A percentile compares a stretch with the other conserved stretches of the same genome.
These are phyloP conservation scores for Cynopterus sphinx DNA, from an alignment of 2,797 vertebrate genomes.

Conservation along the genomic window DNA sequence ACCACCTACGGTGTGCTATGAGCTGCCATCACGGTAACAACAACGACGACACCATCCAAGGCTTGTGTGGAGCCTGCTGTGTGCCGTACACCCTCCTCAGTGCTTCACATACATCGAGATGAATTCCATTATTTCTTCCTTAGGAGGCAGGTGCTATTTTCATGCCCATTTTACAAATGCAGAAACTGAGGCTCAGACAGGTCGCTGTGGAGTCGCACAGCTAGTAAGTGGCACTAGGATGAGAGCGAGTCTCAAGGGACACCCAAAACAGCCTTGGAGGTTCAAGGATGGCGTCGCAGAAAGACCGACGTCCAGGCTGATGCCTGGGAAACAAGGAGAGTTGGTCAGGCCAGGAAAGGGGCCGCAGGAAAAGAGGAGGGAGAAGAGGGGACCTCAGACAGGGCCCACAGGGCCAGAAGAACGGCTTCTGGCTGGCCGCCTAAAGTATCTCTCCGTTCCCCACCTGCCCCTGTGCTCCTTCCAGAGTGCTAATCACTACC, in stretches of 20 bases:
- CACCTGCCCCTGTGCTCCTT: accelerated
- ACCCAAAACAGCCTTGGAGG: background rate
- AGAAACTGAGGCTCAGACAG: background rate
- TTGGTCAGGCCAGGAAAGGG: background rate
- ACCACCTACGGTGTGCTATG: accelerated
- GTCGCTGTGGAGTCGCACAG: background rate
- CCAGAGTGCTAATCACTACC: background rate
- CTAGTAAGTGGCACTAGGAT: background rate
- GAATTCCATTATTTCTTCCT: background rate
- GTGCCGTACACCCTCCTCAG: too few species aligned
- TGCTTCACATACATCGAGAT: accelerated
- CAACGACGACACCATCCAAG: background rate
- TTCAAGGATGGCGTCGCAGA: background rate
- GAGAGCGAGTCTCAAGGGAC: background rate
- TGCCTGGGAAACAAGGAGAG: background rate
- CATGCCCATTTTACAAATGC: background rate
- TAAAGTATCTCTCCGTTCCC: background rate
- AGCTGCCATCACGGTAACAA: accelerated
- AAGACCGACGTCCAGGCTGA: background rate
- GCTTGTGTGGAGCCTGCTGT: accelerated
- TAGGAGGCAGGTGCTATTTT: background rate
- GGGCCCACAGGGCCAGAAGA: background rate
- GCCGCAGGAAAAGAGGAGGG: background rate
- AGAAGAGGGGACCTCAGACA: background rate
- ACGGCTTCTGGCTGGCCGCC: background rate